Evolutionary conservation across 2,797 vertebrate genomes (phyloP), one percentile per base, ranked within the genome.

Genomic region (Bovichtus diacanthus): DNA sequence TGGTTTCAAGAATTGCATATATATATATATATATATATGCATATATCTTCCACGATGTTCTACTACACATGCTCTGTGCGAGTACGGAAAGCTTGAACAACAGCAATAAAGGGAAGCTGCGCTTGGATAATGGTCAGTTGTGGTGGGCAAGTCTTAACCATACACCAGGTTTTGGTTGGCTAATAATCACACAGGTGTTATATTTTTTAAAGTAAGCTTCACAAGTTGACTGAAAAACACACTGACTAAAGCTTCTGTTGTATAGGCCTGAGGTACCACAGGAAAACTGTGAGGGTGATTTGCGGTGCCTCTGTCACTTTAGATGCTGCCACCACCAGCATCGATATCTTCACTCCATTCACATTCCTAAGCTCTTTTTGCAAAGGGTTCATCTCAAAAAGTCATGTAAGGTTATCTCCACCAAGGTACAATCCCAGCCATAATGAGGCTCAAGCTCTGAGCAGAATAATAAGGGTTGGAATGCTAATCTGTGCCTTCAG

Each of bases 321-420:
- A 46, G 65, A 80, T 69, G 69, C 80, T 66, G 53, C 63, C 84
- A 78, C 82, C 70, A 18, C 82, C 70, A 18, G 70, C 74, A 27
- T 53, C 13, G 60, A 76, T 77, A 82, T 87, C 78, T 75, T 76
- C 36, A 1, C 70, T 70, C 58, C 39, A 63, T 81, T 90, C 79
- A 72, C 61, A 76, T 71, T 68, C 39, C 58, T 71, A 68, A 83
- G 86, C 82, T 81, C 54, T 59, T 83, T 81, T n/a, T 87, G 68
- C 51, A 61, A 79, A 81, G 36, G 78, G 78, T 87, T 90, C 80
- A 82, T 88, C 83, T 87, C 55, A 63, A 70, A 81, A 88, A 87
- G 88, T 85, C 77, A 66, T 62, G 59, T 87, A 77, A 90, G 92
- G 91, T 91, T 93, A 92, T 93, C 90, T 79, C 72, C 61, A 65